These are phyloP conservation scores for Dynastes tityus DNA, from an alignment of 2,888 invertebrate species.

Conservation along the genomic window DNA sequence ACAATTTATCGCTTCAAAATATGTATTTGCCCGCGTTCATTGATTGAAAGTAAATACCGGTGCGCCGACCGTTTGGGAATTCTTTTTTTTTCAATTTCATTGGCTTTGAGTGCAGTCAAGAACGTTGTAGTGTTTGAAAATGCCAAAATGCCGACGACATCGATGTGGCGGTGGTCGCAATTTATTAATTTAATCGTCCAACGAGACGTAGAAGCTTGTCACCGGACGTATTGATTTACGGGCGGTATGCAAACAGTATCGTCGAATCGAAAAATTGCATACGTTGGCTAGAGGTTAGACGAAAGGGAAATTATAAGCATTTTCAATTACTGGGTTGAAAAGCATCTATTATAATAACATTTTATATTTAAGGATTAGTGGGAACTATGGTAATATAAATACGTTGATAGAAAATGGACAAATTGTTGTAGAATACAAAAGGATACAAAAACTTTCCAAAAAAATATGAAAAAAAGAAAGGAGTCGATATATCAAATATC, in stretches of 20 bases:
- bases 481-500: no score
- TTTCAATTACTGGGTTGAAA: not conserved
- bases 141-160: constrained; percentile 23
- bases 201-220: constrained; percentile 27
- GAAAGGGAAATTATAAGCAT: constrained; percentile 7
- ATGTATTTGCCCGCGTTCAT: constrained; percentile 34
- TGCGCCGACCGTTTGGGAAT: constrained; percentile 7
- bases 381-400: not conserved
- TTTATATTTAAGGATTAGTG: not conserved
- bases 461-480: no score
- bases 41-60: constrained; percentile 44
- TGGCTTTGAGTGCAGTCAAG: constrained; percentile 18
- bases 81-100: constrained; percentile 30
- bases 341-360: not conserved
- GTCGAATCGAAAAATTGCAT: constrained; percentile 15
- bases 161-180: constrained; percentile 4
- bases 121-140: constrained; percentile 29
- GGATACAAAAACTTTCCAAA: no score
- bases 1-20: constrained; percentile 40
- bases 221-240: constrained; percentile 40
- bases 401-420: no score
- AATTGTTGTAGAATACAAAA: no score
- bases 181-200: constrained; percentile 42
- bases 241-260: constrained; percentile 22
- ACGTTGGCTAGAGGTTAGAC: not conserved